Base-by-base conservation (phyloP, 2,113 vertebrate species). In the Mungos mungo region DNA sequence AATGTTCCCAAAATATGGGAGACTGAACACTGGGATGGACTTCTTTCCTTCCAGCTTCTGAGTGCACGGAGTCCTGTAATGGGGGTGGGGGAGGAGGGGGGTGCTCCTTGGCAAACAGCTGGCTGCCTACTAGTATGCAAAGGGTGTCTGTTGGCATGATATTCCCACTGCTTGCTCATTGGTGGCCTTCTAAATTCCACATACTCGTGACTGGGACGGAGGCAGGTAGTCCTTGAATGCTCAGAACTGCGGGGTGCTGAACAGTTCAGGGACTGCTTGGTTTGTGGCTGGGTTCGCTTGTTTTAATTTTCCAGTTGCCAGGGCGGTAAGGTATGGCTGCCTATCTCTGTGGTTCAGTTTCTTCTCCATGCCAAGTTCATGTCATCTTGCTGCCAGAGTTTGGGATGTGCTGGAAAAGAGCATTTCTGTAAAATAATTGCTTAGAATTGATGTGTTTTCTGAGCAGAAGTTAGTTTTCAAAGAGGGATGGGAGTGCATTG, bases 1-100 rank as follows among this genome's bases (percentile, higher is more conserved):
- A 98, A 84, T 35, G 9, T 74, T 96, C 97, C 95, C 98, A 98
- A 98, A 98, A 95, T 88, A 95, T 7, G 52, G 92, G 93, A 97
- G 86, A 95, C 77, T 96, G 96, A 94, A 96, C 90, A 54, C 77
- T 6, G 83, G 92, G 76, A 88, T 63, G 31, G 83, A 27, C 80
- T 98, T 97, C 85, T 35, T 88, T 96, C 83, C 69, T 96, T 97
- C 66, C 88, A 92, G 80, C 88, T 96, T 98, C 76, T 84, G 27
- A 83, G 33, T 27, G 41, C 45, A 12, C 50, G 57, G 31, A 50
- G 47, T 90, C 74, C 89, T 80, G 3, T 93, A 57, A 84, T 8
- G 47, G 47, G 76, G 76, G 88, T 76, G 60, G 94, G 74, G 29
- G 66, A 92, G 83, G 15, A 2, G 33, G 27, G 41, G 41, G 74